phyloP scores from a whole-genome alignment of 2,797 vertebrate genomes.

The Cephalopachus bancanus region DNA sequence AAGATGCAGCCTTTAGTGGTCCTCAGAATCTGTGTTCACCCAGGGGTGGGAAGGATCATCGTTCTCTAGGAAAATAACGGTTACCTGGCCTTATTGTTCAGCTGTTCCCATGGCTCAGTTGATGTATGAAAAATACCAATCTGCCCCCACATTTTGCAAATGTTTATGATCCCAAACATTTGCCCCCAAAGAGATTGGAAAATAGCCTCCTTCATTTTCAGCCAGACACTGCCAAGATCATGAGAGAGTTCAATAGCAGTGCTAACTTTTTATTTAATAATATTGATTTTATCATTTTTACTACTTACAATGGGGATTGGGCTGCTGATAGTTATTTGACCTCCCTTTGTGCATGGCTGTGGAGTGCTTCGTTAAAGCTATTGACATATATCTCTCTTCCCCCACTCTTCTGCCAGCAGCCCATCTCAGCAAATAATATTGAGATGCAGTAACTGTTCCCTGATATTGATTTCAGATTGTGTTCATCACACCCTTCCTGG shows the following conservation, averaged over 20 bases:
- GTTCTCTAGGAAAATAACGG: neutral
- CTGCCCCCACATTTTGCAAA: neutral
- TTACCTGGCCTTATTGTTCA: constrained; percentile 25
- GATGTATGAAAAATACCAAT: neutral
- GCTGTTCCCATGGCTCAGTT: neutral
- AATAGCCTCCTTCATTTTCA: constrained; percentile 68
- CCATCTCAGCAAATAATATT: constrained; percentile 89
- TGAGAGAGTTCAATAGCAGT: constrained; percentile 84
- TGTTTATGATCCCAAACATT: constrained; percentile 53
- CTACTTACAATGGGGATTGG: constrained; percentile 88
- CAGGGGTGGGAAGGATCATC: neutral
- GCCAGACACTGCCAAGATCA: constrained; percentile 74
- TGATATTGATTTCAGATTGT: constrained; percentile 90
- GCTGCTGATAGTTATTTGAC: constrained; percentile 89
- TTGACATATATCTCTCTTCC: constrained; percentile 85
- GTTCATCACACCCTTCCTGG: constrained; percentile 87
- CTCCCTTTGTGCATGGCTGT: constrained; percentile 86
- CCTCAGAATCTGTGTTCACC: neutral
- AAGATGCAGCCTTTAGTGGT: neutral
- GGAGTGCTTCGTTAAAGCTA: constrained; percentile 87
- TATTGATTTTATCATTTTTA: constrained; percentile 91
- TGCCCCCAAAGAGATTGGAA: constrained; percentile 70
- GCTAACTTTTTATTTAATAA: constrained; percentile 89
- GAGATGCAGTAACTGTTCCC: constrained; percentile 90
- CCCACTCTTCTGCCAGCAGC: constrained; percentile 83